These are phyloP conservation scores for Holacanthus passer DNA, from an alignment of 2,113 vertebrate species.

Conservation along the genomic window DNA sequence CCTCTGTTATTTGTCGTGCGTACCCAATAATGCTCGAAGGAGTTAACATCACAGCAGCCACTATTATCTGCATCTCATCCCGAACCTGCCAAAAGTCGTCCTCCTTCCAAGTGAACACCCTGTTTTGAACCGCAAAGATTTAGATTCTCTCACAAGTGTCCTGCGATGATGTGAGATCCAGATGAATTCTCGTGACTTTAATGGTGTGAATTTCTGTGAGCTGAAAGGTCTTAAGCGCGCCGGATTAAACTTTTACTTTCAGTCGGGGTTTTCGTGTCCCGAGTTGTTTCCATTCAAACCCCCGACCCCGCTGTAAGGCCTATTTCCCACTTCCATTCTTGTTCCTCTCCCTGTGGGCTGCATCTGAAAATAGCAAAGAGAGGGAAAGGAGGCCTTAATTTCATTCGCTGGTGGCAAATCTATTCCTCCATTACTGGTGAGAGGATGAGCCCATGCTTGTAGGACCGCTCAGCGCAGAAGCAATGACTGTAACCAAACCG, in stretches of 20 bases:
- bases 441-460: conserved; percentile 28
- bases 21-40: not conserved
- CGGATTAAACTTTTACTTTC: conserved; percentile 31
- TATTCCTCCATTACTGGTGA: conserved; percentile 48
- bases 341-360: conserved; percentile 60
- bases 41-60: conserved; percentile 3
- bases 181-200: not conserved
- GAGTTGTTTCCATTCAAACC: conserved; percentile 48
- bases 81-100: not conserved
- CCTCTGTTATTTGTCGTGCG: not conserved
- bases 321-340: conserved; percentile 64
- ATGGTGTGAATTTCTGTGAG: not conserved
- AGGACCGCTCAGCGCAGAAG: conserved; percentile 14
- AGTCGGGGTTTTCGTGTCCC: conserved; percentile 6
- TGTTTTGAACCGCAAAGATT: not conserved
- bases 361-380: conserved; percentile 74
- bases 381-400: conserved; percentile 65
- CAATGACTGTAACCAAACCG: conserved; percentile 3
- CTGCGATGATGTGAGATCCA: not conserved
- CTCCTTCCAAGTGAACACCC: not conserved
- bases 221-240: conserved; percentile 3
- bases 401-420: conserved; percentile 56
- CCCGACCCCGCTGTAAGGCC: conserved; percentile 40
- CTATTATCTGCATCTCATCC: not conserved
- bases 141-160: not conserved